These are phyloP conservation scores for Drosophila setosimentum DNA, from an alignment of 2,888 invertebrate genomes.

Conservation along the genomic window DNA sequence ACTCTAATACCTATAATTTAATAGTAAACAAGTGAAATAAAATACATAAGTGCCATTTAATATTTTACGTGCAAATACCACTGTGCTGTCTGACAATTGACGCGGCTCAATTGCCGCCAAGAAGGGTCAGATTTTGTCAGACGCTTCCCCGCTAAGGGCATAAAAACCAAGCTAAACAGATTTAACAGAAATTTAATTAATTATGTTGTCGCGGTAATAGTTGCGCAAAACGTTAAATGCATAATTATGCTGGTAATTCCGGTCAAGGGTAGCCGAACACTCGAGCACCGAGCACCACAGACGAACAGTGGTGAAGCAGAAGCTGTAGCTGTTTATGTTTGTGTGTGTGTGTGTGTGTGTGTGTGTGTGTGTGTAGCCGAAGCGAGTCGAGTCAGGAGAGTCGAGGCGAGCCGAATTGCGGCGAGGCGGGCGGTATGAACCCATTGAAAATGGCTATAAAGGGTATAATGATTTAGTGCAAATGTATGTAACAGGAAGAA, in stretches of 20 bases:
- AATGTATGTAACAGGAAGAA: background rate
- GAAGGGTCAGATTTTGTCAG: background rate
- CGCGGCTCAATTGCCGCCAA: background rate
- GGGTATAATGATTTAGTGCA: background rate
- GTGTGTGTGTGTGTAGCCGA: background rate
- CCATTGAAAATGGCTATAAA: background rate
- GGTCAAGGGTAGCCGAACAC: slow-evolving; percentile 41
- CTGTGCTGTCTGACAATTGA: background rate
- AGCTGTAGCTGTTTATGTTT: background rate
- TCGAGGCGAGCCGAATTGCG: background rate
- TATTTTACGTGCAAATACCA: background rate
- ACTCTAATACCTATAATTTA: background rate
- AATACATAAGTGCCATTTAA: background rate
- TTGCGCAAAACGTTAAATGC: slow-evolving; percentile 69
- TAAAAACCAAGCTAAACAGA: slow-evolving; percentile 40
- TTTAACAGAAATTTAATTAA: slow-evolving; percentile 72
- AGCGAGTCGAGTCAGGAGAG: background rate
- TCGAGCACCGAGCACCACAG: slow-evolving; percentile 5
- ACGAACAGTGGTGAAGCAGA: slow-evolving; percentile 10
- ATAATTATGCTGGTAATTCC: slow-evolving; percentile 77
- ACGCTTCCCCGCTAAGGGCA: background rate
- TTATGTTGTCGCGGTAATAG: slow-evolving; percentile 73
- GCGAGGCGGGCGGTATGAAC: background rate
- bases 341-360: background rate
- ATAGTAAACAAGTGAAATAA: background rate